phyloP scores from a whole-genome alignment of 2,888 invertebrate genomes.

The Periphyllus acericola region DNA sequence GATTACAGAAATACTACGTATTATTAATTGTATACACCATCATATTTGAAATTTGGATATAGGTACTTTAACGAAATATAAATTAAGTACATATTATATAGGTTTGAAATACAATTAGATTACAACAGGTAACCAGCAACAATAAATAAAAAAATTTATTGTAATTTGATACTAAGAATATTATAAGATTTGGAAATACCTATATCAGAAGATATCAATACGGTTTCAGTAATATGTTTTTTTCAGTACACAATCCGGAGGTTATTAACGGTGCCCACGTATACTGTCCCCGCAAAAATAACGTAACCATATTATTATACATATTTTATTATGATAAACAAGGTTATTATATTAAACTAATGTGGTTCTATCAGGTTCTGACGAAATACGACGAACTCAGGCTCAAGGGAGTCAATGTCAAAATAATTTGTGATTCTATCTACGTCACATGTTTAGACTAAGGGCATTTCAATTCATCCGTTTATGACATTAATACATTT shows the following conservation, averaged over 20 bases:
- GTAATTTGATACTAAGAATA: slow-evolving; percentile 18
- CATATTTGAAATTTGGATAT: no score
- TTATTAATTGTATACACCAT: no score
- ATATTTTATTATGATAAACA: slow-evolving; percentile 8
- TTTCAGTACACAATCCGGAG: slow-evolving; percentile 24
- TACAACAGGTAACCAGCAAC: not conserved
- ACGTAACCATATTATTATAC: slow-evolving; percentile 26
- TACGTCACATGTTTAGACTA: slow-evolving; percentile 21
- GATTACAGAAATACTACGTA: no score
- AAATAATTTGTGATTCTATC: slow-evolving; percentile 54
- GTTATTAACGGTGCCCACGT: slow-evolving; percentile 21
- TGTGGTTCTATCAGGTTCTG: slow-evolving; percentile 22
- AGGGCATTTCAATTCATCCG: slow-evolving; percentile 57
- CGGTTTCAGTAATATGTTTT: not conserved
- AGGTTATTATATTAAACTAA: slow-evolving; percentile 22
- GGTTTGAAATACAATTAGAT: not conserved
- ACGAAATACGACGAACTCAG: slow-evolving; percentile 29
- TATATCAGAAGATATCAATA: slow-evolving; percentile 11
- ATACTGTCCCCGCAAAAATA: slow-evolving; percentile 3
- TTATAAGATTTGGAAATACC: slow-evolving; percentile 22
- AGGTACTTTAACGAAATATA: no score
- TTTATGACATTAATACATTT: slow-evolving; percentile 28
- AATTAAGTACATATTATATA: no score
- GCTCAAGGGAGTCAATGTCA: slow-evolving; percentile 57
- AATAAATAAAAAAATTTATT: not conserved